These are phyloP conservation scores for Bombus breviceps DNA, from an alignment of 1,140 invertebrate genomes.

Conservation along the genomic window DNA sequence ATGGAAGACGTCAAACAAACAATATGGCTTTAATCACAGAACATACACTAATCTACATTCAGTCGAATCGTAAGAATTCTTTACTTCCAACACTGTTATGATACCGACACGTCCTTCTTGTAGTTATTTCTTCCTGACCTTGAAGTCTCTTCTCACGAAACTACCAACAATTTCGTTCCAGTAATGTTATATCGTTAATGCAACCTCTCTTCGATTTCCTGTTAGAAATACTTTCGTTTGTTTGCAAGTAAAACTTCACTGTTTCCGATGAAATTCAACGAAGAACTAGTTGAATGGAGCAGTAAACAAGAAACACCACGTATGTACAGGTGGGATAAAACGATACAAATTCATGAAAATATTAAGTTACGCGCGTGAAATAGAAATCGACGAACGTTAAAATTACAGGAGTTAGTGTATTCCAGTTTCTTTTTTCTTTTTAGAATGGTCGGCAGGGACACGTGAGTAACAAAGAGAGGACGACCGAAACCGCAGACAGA, in stretches of 20 bases:
- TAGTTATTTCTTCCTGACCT: not conserved
- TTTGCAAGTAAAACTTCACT: not conserved
- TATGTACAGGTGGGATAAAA: not conserved
- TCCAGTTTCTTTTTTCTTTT: not conserved
- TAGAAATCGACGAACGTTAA: not conserved
- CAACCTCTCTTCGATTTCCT: not conserved
- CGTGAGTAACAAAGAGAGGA: conserved; percentile 12
- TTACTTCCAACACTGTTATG: not conserved
- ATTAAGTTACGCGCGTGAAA: too few species aligned
- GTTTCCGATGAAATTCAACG: not conserved
- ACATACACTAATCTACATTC: not conserved
- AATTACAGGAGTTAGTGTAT: not conserved
- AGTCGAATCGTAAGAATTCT: not conserved
- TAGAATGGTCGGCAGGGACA: too few species aligned
- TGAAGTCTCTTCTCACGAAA: not conserved
- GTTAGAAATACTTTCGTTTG: not conserved
- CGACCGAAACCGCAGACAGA: not conserved
- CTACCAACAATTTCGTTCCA: not conserved
- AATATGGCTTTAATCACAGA: not conserved
- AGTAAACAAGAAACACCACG: not conserved
- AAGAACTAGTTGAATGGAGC: not conserved
- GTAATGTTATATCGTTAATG: not conserved
- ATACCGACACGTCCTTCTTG: not conserved
- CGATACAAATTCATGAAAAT: not conserved
- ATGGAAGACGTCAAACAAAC: not conserved